These are phyloP conservation scores for Ammospiza nelsoni DNA, from an alignment of 2,113 vertebrate genomes.

Conservation along the genomic window DNA sequence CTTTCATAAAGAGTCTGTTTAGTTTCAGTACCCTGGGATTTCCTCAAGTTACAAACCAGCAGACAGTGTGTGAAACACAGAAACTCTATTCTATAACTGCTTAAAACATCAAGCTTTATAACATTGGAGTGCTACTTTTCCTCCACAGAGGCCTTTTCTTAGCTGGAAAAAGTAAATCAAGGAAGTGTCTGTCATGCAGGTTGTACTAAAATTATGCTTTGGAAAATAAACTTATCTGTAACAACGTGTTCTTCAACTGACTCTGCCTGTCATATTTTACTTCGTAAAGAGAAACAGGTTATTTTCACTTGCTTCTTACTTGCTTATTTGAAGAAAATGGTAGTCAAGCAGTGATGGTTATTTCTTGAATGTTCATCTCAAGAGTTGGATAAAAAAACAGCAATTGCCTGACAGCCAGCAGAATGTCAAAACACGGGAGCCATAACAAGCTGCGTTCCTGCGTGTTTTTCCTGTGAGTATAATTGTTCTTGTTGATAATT, in stretches of 20 bases:
- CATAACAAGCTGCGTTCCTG: background rate
- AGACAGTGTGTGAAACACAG: background rate
- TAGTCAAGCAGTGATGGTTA: background rate
- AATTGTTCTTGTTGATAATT: background rate
- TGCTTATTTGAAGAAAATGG: background rate
- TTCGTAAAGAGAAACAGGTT: background rate
- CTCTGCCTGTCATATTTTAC: background rate
- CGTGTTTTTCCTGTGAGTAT: background rate
- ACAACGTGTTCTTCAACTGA: background rate
- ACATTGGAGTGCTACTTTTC: background rate
- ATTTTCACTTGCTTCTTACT: background rate
- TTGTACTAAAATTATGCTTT: background rate
- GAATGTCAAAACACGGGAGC: background rate
- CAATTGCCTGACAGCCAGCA: background rate
- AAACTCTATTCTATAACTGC: background rate
- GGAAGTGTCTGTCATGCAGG: background rate
- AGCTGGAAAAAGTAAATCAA: slow-evolving; percentile 9
- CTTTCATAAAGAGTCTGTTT: background rate
- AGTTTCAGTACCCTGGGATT: background rate
- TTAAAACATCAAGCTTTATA: background rate
- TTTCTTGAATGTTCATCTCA: background rate
- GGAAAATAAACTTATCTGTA: background rate
- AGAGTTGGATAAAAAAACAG: background rate
- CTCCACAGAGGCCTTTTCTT: background rate
- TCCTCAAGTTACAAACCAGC: background rate